Evolutionary conservation across 2,113 vertebrate genomes (phyloP).

Genomic region (Pteruthius melanotis): DNA sequence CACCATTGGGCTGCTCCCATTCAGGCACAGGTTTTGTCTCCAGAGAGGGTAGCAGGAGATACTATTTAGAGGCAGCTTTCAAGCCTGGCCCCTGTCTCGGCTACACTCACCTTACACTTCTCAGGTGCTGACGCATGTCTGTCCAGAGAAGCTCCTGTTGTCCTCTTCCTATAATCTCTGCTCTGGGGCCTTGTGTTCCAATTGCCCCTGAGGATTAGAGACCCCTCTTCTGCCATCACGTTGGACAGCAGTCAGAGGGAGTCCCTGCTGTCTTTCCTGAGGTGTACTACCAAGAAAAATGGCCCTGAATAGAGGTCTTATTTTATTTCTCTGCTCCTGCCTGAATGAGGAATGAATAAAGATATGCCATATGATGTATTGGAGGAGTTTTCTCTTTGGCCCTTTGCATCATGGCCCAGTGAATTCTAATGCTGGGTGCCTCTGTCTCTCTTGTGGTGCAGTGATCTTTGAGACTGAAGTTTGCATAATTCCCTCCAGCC

Average conservation of each 20-base stretch:
- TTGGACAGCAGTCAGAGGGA: not conserved
- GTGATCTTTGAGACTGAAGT: not conserved
- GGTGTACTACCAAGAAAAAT: not conserved
- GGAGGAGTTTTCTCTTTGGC: not conserved
- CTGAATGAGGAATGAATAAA: not conserved
- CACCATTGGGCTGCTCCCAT: not conserved
- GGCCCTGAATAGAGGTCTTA: not conserved
- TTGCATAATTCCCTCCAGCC: not conserved
- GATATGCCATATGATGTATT: not conserved
- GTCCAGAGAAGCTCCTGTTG: not conserved
- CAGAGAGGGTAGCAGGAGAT: not conserved
- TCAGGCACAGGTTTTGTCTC: not conserved
- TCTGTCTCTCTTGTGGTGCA: not conserved
- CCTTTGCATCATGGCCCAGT: not conserved
- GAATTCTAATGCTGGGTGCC: not conserved
- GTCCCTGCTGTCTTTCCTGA: not conserved
- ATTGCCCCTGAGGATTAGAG: not conserved
- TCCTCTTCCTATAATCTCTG: not conserved
- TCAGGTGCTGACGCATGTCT: not conserved
- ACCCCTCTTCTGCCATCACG: rapidly evolving
- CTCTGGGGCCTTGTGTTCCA: not conserved
- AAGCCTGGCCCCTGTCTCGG: not conserved
- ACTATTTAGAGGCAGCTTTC: not conserved
- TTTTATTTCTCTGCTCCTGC: not conserved
- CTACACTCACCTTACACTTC: not conserved